Evolutionary conservation across 2,113 vertebrate species (phyloP), one percentile per base, ranked within the genome.

Genomic region (Muntiacus muntjak): DNA sequence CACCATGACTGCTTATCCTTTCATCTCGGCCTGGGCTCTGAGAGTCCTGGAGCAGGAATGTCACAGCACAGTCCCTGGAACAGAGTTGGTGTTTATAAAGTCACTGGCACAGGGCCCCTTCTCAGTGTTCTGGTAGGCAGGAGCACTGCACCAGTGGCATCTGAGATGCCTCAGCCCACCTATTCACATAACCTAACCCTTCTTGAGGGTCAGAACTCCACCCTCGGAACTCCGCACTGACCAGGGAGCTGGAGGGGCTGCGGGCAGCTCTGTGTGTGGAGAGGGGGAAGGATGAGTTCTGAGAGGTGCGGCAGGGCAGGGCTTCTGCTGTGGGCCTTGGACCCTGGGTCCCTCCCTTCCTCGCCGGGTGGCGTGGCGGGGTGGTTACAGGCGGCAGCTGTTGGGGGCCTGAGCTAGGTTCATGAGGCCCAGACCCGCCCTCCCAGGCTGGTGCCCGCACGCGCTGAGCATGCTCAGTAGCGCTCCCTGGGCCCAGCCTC

Each of bases 371-470:
- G 16, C 3, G 0, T 50, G 43, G 47, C 8, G 1, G 4, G 9
- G 52, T 21, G 23, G 25, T 21, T 26, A 84, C 8, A 4, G 0
- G 2, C n/a, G 28, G 47, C 62, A 71, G 19, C 16, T n/a, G 1
- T 5, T 28, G 0, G 21, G 36, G 33, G 60, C 62, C 50, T 83
- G 54, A 52, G 54, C 12, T 79, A 36, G 12, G 30, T 36, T 55
- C 3, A 0, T 7, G 36, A 9, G 43, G 14, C 5, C 23, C 26
- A 7, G 1, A 6, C 23, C 21, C 1, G 0, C 36, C 23, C 43
- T 76, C 17, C 60, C 26, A 6, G n/a, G 40, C 26, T 14, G 25
- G 40, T 19, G 30, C 16, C 21, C 62, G 6, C 14, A 30, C 0
- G 1, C 6, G 0, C 15, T 10, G 10, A 83, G 6, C 43, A 23